Percentiles rank a stretch among this genome's conserved stretches.
These are phyloP conservation scores for Zophobas atratus DNA, from an alignment of 1,140 invertebrate genomes.

Conservation along the genomic window DNA sequence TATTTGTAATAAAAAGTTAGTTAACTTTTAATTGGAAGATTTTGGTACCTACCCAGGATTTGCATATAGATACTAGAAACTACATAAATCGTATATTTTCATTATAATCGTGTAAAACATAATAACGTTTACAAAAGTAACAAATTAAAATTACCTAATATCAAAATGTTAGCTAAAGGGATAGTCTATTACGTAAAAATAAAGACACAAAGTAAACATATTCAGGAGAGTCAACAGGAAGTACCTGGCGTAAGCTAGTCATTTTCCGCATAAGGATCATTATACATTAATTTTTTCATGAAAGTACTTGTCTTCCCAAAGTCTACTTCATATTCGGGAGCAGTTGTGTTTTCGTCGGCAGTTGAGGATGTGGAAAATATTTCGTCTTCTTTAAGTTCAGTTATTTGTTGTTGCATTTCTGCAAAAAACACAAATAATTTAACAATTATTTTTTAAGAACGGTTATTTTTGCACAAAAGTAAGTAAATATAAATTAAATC, in stretches of 20 bases:
- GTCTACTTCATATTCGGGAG: slow-evolving; percentile 13
- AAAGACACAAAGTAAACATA: slow-evolving; percentile 9
- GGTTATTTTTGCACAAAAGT: no score
- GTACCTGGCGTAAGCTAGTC: slow-evolving; percentile 16
- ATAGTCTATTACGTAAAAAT: neutral
- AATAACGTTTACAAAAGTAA: slow-evolving; percentile 1
- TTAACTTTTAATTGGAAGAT: no score
- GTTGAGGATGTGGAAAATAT: slow-evolving; percentile 28
- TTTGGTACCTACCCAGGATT: neutral
- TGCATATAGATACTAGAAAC: neutral
- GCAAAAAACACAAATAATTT: slow-evolving; percentile 21
- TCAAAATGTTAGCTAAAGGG: neutral
- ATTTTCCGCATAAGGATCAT: slow-evolving; percentile 37
- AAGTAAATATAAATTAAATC: no score
- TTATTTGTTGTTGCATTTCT: slow-evolving; percentile 56
- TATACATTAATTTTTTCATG: slow-evolving; percentile 43
- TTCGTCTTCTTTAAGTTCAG: slow-evolving; percentile 24
- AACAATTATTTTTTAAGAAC: neutral
- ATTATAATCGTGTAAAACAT: neutral
- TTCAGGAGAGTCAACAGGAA: slow-evolving; percentile 14
- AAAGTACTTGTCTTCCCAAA: slow-evolving; percentile 32
- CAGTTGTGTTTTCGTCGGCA: slow-evolving; percentile 42
- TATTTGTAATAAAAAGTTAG: no score
- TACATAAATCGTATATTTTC: neutral
- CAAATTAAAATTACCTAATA: slow-evolving; percentile 5